Conservation (phyloP, 2,797 vertebrate genomes). For the Bradypodion pumilum region DNA sequence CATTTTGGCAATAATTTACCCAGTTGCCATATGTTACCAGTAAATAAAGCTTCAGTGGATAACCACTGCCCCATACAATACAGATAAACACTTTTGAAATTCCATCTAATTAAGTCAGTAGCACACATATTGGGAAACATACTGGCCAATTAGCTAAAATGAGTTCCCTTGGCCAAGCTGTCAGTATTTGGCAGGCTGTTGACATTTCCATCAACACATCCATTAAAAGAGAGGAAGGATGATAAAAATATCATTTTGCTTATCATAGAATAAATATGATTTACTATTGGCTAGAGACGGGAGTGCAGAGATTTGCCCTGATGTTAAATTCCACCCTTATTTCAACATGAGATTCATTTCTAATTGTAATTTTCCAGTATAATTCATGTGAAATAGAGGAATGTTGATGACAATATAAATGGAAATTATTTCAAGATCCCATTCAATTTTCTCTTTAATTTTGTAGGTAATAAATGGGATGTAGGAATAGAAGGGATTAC, state of each 20-base stretch:
- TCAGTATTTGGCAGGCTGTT: conserved; percentile 43
- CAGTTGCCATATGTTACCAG: conserved; percentile 34
- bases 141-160: conserved; percentile 39
- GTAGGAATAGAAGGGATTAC: neutral
- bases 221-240: conserved; percentile 14
- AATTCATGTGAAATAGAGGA: neutral
- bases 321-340: conserved; percentile 1
- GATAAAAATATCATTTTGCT: conserved; percentile 3
- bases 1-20: conserved; percentile 41
- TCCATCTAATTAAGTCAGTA: conserved; percentile 31
- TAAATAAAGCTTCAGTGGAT: conserved; percentile 32
- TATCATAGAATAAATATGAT: conserved; percentile 17
- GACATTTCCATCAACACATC: conserved; percentile 39
- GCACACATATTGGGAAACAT: conserved; percentile 44
- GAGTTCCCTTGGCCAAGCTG: conserved; percentile 36
- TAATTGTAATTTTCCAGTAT: neutral
- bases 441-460: neutral
- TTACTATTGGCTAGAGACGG: neutral
- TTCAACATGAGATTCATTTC: neutral
- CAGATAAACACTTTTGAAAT: conserved; percentile 39
- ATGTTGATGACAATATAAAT: neutral
- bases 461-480: neutral
- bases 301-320: neutral
- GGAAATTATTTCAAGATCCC: neutral
- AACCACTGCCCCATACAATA: conserved; percentile 29